These are phyloP conservation scores for Luehdorfia chinensis DNA, from an alignment of 1,140 invertebrate genomes.

Conservation along the genomic window DNA sequence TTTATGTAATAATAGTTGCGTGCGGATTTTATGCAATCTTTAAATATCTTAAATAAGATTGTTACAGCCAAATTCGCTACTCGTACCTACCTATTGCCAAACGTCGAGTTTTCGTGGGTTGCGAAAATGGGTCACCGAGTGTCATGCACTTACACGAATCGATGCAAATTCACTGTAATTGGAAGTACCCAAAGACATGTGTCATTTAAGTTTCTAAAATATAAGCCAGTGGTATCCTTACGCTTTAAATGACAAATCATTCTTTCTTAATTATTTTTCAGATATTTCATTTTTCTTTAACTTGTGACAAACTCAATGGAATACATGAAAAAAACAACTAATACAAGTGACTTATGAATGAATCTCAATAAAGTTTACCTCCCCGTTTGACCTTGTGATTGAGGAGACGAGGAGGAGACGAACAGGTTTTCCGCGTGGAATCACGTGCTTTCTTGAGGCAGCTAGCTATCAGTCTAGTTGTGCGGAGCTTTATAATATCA, in stretches of 20 bases:
- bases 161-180: conserved; percentile 38
- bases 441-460: conserved; percentile 28
- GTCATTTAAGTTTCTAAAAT: no score
- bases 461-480: neutral
- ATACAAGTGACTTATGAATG: conserved; percentile 38
- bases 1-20: no score
- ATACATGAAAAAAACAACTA: neutral
- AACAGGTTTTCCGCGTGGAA: conserved; percentile 34
- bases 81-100: conserved; percentile 62
- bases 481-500: neutral
- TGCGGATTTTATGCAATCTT: conserved; percentile 30
- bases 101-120: conserved; percentile 50
- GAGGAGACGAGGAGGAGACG: conserved; percentile 31
- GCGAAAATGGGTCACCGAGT: conserved; percentile 67
- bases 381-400: conserved; percentile 50
- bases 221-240: no score
- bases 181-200: conserved; percentile 1
- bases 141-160: conserved; percentile 62
- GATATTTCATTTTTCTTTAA: no score
- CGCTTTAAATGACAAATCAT: no score
- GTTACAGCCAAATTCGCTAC: conserved; percentile 44
- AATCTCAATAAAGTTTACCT: conserved; percentile 61
- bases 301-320: neutral
- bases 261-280: no score
- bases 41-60: conserved; percentile 49